Base-by-base conservation (phyloP, 2,888 invertebrate species). In the Ptychoptera albimana region DNA sequence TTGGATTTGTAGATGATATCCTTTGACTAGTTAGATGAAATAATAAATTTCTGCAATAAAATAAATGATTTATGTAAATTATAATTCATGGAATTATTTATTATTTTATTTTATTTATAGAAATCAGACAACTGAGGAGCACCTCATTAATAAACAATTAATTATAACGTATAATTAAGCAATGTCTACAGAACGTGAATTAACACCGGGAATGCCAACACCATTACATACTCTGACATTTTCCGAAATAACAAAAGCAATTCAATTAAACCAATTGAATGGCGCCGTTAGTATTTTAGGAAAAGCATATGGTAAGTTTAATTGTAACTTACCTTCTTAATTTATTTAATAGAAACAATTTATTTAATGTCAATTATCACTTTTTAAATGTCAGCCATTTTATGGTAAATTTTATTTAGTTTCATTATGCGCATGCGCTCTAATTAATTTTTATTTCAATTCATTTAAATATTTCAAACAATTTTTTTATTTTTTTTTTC, bases 11-110 rank as follows among this genome's bases (percentile, higher is more conserved):
- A 50, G 73, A 63, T 16, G 66, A 56, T 37, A 84, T 71, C 64
- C 74, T 82, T 30, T 75, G 73, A 35, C 74, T 67, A 50, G 80
- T 75, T 51, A 86, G 69, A 55, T 75, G 72, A 58, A 73, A 76
- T 36, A 86, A 66, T 55, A 86, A 81, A 52, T 81, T 72, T 58
- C 87, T 85, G 69, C n/a, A n/a, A n/a, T n/a, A n/a, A n/a, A n/a
- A n/a, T n/a, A n/a, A n/a, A n/a, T n/a, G n/a, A n/a, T n/a, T n/a
- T n/a, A n/a, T n/a, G n/a, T n/a, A 54, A 72, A 74, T 53, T 13
- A 51, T 46, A 52, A 48, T 23, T 23, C 3, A 23, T 23, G 7
- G 7, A 23, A 23, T 5, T 3, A 23, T 23, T 3, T 23, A 29
- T 43, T 14, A 42, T 37, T 47, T 44, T 31, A 43, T 50, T 47